A percentile compares a stretch with the other conserved stretches of the same genome.
phyloP scores from a whole-genome alignment of 2,888 invertebrate species.

The Torymus auratus region DNA sequence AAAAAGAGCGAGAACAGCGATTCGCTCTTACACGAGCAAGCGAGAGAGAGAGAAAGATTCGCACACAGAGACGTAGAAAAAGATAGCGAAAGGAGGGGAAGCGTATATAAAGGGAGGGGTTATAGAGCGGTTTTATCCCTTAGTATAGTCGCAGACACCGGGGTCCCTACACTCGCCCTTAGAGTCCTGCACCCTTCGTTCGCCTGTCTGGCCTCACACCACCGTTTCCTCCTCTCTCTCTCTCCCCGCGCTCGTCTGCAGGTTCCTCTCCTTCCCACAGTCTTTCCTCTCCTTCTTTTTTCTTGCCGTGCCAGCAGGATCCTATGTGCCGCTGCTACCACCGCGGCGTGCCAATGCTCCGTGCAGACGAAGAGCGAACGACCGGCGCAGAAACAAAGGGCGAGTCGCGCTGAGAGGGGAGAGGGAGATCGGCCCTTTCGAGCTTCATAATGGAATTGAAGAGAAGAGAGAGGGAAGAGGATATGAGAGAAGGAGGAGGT shows the following conservation, averaged over 20 bases:
- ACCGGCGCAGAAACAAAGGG: constrained; percentile 22
- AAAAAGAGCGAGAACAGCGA: neutral
- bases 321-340: too few species aligned
- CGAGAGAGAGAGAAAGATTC: neutral
- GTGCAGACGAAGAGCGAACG: constrained; percentile 7
- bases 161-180: constrained; percentile 13
- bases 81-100: constrained; percentile 20
- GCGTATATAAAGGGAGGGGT: neutral
- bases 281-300: constrained; percentile 45
- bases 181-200: constrained; percentile 19
- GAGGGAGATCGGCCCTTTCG: too few species aligned
- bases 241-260: constrained; percentile 6
- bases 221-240: constrained; percentile 38
- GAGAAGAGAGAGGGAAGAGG: neutral
- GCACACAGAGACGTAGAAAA: neutral
- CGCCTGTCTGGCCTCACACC: constrained; percentile 59
- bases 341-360: constrained; percentile 7
- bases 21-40: neutral
- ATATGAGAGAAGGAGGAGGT: too few species aligned
- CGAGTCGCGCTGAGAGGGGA: neutral
- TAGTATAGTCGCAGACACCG: constrained; percentile 46
- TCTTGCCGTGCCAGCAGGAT: constrained; percentile 1
- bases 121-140: constrained; percentile 52
- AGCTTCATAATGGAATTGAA: neutral
- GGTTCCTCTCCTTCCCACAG: constrained; percentile 33